phyloP scores from a whole-genome alignment of 2,113 vertebrate genomes.

The Grantiella picta region DNA sequence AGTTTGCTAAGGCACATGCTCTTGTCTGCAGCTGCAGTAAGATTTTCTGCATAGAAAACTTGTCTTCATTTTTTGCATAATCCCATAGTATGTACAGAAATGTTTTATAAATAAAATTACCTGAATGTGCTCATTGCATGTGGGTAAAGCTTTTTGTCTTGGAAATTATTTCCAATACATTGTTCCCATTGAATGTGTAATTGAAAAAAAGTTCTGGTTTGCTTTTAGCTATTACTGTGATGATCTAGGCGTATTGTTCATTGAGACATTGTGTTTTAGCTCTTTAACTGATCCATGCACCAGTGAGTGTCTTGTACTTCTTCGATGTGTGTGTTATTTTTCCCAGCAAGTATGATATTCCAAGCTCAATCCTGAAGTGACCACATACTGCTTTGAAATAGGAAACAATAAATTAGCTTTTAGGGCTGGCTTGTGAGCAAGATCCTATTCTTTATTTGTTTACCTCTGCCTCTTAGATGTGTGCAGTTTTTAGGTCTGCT shows the following conservation, averaged over 20 bases:
- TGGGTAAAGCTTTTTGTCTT: neutral
- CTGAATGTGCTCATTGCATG: neutral
- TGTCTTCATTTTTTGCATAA: neutral
- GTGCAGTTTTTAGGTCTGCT: neutral
- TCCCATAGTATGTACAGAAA: neutral
- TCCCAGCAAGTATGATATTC: neutral
- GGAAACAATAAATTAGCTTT: constrained; percentile 19
- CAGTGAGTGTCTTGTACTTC: neutral
- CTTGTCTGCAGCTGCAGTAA: neutral
- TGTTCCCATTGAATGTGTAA: neutral
- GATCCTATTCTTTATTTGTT: neutral
- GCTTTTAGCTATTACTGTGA: neutral
- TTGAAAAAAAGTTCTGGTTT: neutral
- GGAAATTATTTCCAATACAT: neutral
- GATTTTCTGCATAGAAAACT: neutral
- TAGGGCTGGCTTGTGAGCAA: neutral
- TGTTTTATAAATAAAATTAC: neutral
- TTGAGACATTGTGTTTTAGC: neutral
- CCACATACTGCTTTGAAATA: neutral
- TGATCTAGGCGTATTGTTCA: neutral
- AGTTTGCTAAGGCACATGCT: fast-evolving
- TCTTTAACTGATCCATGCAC: neutral
- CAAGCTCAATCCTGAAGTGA: neutral
- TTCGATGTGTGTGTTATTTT: neutral
- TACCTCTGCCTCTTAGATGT: neutral